phyloP scores from a whole-genome alignment of 2,113 vertebrate species.

The Amazona guildingii region DNA sequence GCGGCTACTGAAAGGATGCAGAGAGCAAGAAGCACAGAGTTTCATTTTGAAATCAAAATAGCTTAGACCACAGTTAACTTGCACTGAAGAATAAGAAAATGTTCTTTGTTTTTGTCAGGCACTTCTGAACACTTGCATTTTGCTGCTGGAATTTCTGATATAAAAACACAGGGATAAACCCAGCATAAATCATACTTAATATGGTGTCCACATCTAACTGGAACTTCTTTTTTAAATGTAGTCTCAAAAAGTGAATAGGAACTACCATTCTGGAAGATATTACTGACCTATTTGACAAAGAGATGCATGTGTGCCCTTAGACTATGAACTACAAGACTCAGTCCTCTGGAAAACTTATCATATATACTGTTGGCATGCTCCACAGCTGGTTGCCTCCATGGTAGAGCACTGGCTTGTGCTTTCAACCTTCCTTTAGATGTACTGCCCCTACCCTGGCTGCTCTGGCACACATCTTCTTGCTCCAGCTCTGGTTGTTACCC shows the following conservation, averaged over 20 bases:
- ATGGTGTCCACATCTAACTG: neutral
- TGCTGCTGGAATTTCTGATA: constrained; percentile 23
- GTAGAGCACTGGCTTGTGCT: neutral
- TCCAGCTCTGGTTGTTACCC: neutral
- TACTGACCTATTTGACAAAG: constrained; percentile 36
- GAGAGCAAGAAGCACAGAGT: neutral
- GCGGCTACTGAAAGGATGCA: neutral
- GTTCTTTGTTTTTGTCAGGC: neutral
- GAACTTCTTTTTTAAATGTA: constrained; percentile 49
- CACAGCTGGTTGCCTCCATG: neutral
- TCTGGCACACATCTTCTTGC: neutral
- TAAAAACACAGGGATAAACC: constrained; percentile 28
- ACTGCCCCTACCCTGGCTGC: neutral
- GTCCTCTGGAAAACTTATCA: neutral
- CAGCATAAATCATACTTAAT: neutral
- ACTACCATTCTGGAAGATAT: constrained; percentile 17
- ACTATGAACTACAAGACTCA: constrained; percentile 10
- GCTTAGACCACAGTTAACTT: neutral
- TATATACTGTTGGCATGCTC: neutral
- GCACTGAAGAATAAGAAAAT: constrained; percentile 16
- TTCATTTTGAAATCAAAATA: neutral
- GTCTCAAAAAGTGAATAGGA: constrained; percentile 29
- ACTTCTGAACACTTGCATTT: constrained; percentile 42
- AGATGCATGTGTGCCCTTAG: neutral
- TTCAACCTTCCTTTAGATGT: neutral